Conservation (phyloP, 2,113 vertebrate genomes). For the Podilymbus podiceps region DNA sequence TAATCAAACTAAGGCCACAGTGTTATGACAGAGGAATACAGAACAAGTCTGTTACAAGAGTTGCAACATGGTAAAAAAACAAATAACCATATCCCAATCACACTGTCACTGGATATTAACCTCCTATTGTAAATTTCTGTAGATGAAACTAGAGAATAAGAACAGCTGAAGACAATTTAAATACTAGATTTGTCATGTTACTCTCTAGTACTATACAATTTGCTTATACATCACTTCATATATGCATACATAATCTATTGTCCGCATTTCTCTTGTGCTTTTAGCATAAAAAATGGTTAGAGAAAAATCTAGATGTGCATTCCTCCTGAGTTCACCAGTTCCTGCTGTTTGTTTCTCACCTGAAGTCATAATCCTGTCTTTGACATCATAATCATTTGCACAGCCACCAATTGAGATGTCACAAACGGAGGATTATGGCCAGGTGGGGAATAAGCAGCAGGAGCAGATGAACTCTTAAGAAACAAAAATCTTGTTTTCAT, state of each 20-base stretch:
- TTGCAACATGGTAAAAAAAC: neutral
- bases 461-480: slow-evolving; percentile 60
- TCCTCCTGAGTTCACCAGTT: slow-evolving; percentile 39
- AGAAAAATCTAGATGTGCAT: slow-evolving; percentile 25
- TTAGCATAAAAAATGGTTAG: slow-evolving; percentile 23
- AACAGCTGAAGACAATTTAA: neutral
- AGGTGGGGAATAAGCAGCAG: slow-evolving; percentile 60
- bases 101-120: neutral
- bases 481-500: slow-evolving; percentile 65
- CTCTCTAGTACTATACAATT: neutral
- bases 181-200: neutral
- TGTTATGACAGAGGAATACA: neutral
- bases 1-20: neutral
- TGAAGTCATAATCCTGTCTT: slow-evolving; percentile 64
- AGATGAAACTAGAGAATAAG: neutral
- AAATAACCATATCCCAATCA: neutral
- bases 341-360: slow-evolving; percentile 67
- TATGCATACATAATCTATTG: neutral
- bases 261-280: neutral
- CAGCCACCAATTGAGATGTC: slow-evolving; percentile 65
- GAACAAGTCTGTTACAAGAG: neutral
- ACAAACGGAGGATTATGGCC: slow-evolving; percentile 46
- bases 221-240: slow-evolving; percentile 9
- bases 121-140: neutral
- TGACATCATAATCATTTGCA: slow-evolving; percentile 69